Base-by-base conservation (phyloP, 2,888 invertebrate genomes). In the Patella depressa region DNA sequence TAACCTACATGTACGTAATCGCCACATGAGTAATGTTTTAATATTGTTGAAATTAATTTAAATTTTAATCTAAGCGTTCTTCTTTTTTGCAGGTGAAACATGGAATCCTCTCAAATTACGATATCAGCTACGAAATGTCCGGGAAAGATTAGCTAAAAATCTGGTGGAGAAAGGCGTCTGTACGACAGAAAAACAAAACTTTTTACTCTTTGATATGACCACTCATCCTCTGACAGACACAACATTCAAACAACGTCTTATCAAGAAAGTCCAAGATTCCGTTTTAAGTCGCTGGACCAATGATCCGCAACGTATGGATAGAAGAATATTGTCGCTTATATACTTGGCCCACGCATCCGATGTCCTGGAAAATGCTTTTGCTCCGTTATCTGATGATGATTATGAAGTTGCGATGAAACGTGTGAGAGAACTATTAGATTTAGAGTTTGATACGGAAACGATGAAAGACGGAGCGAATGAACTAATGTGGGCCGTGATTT, bases 101-200 rank as follows among this genome's bases (percentile, higher is more conserved):
- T 99, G 99, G 99, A 99, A 99, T 93, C 99, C 99, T 55, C 93
- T 99, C 90, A 99, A 99, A 92, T 93, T 99, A 87, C 95, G 97
- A 89, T 99, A 98, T 93, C 99, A 99, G 92, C 93, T 99, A 90
- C 96, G 99, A 92, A 99, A 99, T 94, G 99, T 99, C 4, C 94
- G 99, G 86, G 99, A 99, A 93, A 94, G 99, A 89, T 94, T 99
- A 91, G 99, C 99, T 72, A 99, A 99, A 93, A 99, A 99, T 93
- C 94, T 99, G 88, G 99, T 99, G 59, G 99, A 99, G 92, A 99
- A 99, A 92, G 99, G 99, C 85, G 98, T 99, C 70, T 94, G 99
- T 85, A 98, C 99, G 81, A 99, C 99, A 79, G 99, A 99, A 92
- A 99, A 99, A 93, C 99, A 99, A 93, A 99, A 99, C 93, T 99